These are phyloP conservation scores for Elgaria multicarinata DNA, from an alignment of 2,113 vertebrate genomes.

Conservation along the genomic window DNA sequence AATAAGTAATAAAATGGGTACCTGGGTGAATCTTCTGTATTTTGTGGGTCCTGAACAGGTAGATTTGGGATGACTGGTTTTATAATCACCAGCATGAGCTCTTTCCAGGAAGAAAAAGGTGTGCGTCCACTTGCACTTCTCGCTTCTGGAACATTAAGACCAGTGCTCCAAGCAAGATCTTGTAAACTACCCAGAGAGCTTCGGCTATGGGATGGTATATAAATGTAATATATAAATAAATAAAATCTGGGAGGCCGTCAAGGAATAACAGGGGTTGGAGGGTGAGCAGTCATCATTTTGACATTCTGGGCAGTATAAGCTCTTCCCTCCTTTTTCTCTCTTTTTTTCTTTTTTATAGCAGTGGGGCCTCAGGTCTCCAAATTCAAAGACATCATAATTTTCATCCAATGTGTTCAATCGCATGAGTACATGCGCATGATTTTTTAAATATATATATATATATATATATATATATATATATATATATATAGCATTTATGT, in stretches of 20 bases:
- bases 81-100: not conserved
- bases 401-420: too few species aligned
- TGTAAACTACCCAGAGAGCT: too few species aligned
- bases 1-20: too few species aligned
- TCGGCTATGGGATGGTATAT: too few species aligned
- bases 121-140: conserved; percentile 11
- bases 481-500: too few species aligned
- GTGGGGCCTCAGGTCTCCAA: conserved; percentile 33
- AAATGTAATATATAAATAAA: too few species aligned
- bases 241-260: not conserved
- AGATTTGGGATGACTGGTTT: not conserved
- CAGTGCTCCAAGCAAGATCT: conserved; percentile 33
- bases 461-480: too few species aligned
- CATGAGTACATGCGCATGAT: too few species aligned
- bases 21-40: not conserved
- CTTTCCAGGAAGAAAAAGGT: conserved; percentile 48
- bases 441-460: too few species aligned
- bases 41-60: not conserved
- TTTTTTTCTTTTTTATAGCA: conserved; percentile 44
- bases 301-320: not conserved
- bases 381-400: not conserved
- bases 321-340: too few species aligned
- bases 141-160: not conserved
- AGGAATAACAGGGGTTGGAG: not conserved
- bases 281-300: rapidly evolving